These are phyloP conservation scores for Coracias cyanogaster DNA, from an alignment of 2,797 vertebrate genomes.

Conservation along the genomic window DNA sequence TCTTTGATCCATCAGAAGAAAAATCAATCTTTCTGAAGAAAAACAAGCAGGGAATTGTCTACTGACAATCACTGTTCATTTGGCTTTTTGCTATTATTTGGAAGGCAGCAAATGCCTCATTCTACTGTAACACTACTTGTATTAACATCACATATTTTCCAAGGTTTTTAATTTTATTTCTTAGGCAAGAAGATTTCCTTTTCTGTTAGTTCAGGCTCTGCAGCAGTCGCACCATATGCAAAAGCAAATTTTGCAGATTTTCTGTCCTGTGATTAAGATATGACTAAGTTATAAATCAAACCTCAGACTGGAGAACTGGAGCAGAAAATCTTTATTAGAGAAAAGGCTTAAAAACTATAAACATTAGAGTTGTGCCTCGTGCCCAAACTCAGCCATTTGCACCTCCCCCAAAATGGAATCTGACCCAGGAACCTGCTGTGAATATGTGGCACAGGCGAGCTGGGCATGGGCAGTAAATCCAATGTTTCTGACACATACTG, in stretches of 20 bases:
- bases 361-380: neutral
- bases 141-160: neutral
- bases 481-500: neutral
- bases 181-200: neutral
- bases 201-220: neutral
- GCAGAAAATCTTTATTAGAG: neutral
- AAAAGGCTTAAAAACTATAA: neutral
- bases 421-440: neutral
- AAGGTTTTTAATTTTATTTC: constrained; percentile 15
- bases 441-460: neutral
- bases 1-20: neutral
- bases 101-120: constrained; percentile 37
- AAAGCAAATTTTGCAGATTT: constrained; percentile 20
- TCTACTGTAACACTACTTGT: constrained; percentile 2
- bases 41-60: neutral
- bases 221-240: neutral
- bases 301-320: neutral
- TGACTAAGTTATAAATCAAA: neutral
- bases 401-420: neutral
- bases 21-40: constrained; percentile 15
- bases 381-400: neutral
- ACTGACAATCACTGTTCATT: neutral
- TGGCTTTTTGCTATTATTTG: constrained; percentile 22
- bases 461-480: neutral
- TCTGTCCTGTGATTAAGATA: neutral